Evolutionary conservation across 1,140 invertebrate genomes (phyloP).

Genomic region (Brachionus plicatilis): DNA sequence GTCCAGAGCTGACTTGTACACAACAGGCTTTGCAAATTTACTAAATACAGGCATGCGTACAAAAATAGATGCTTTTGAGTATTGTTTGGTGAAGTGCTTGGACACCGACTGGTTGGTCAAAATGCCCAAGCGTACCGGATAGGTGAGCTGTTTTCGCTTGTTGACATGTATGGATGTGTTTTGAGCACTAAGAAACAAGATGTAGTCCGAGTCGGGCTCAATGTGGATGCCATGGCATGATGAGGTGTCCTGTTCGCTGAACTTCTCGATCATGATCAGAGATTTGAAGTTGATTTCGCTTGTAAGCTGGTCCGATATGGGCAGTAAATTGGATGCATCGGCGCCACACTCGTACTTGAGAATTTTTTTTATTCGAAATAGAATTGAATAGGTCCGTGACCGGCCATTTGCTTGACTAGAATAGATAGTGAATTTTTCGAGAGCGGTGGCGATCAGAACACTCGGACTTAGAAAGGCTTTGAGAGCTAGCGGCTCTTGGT

Average conservation of each 20-base stretch:
- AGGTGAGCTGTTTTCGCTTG: background rate
- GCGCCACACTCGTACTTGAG: background rate
- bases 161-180: background rate
- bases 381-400: background rate
- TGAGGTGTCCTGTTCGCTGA: background rate
- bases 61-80: background rate
- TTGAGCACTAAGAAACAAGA: background rate
- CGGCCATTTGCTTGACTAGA: background rate
- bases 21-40: background rate
- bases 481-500: background rate
- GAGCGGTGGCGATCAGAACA: background rate
- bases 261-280: background rate
- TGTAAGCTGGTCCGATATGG: background rate
- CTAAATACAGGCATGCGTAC: constrained; percentile 33
- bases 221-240: background rate
- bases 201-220: background rate
- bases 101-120: background rate
- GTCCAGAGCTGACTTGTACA: background rate
- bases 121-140: background rate
- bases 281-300: background rate
- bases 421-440: constrained; percentile 6
- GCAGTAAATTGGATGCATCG: background rate
- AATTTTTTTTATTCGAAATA: constrained; percentile 24
- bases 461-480: background rate
- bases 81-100: background rate